These are phyloP conservation scores for Aleadryas rufinucha DNA, from an alignment of 2,113 vertebrate species.

Conservation along the genomic window DNA sequence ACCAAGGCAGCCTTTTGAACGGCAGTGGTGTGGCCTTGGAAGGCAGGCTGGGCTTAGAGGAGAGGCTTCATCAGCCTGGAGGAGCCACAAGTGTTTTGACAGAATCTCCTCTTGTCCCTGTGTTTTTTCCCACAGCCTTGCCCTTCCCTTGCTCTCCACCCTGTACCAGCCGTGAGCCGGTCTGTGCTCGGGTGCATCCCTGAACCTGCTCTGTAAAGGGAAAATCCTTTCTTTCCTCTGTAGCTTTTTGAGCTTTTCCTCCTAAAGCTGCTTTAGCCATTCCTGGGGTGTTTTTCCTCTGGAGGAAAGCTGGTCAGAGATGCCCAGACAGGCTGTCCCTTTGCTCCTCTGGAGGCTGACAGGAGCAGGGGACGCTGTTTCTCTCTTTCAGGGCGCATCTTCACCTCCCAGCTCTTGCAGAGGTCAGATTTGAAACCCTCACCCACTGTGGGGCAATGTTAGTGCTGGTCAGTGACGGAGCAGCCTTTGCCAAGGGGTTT, in stretches of 20 bases:
- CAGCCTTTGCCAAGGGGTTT: neutral
- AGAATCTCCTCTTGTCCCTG: neutral
- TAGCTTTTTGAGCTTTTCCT: neutral
- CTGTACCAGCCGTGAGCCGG: fast-evolving
- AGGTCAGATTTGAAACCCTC: neutral
- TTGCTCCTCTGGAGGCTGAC: neutral
- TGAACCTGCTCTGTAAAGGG: neutral
- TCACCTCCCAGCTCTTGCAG: neutral
- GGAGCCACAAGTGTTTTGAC: neutral
- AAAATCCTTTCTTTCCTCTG: neutral
- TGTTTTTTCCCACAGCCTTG: neutral
- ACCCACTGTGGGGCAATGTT: neutral
- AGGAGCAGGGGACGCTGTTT: fast-evolving
- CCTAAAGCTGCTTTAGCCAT: neutral
- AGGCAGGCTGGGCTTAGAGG: neutral
- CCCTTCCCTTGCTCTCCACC: neutral
- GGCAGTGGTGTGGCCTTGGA: neutral
- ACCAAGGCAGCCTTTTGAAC: neutral
- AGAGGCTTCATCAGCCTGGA: neutral
- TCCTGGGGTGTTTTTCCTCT: neutral
- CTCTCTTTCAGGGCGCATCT: neutral
- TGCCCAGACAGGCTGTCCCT: neutral
- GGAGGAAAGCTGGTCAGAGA: neutral
- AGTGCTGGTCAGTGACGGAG: neutral
- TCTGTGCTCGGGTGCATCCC: neutral